A percentile compares a stretch with the other conserved stretches of the same genome.
phyloP scores from a whole-genome alignment of 2,113 vertebrate genomes.

The Mastomys natalensis region DNA sequence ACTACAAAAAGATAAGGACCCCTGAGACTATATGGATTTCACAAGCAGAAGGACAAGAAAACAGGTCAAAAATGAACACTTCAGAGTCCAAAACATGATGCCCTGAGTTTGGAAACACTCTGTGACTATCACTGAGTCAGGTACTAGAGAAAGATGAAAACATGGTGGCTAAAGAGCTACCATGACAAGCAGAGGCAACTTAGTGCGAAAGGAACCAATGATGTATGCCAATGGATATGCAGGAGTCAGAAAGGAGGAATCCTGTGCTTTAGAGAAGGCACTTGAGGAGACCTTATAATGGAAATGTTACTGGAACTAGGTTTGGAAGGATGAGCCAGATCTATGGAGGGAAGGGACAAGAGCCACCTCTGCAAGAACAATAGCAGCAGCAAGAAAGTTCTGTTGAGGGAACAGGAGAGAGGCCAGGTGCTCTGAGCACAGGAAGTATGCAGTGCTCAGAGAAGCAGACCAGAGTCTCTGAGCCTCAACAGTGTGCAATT shows the following conservation, averaged over 20 bases:
- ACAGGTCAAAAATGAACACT: neutral
- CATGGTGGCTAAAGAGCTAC: neutral
- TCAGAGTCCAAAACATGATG: neutral
- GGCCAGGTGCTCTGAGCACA: neutral
- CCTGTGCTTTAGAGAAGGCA: neutral
- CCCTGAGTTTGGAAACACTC: neutral
- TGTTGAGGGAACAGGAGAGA: neutral
- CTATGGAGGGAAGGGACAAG: neutral
- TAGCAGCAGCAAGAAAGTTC: neutral
- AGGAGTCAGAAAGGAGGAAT: neutral
- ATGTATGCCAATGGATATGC: fast-evolving
- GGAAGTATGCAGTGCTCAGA: neutral
- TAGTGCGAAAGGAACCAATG: too few species aligned
- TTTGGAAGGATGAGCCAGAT: neutral
- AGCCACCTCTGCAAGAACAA: neutral
- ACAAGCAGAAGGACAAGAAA: slow-evolving; percentile 51
- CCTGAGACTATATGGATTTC: neutral
- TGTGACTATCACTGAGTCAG: neutral
- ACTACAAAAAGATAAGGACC: slow-evolving; percentile 55
- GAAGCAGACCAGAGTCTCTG: neutral
- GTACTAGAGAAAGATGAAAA: neutral
- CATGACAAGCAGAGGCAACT: neutral
- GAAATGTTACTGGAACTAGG: neutral
- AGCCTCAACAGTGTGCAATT: slow-evolving; percentile 57
- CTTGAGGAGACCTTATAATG: fast-evolving